Percentiles rank a stretch among this genome's conserved stretches.
phyloP scores from a whole-genome alignment of 2,888 invertebrate genomes.

The Zeuzera pyrina region DNA sequence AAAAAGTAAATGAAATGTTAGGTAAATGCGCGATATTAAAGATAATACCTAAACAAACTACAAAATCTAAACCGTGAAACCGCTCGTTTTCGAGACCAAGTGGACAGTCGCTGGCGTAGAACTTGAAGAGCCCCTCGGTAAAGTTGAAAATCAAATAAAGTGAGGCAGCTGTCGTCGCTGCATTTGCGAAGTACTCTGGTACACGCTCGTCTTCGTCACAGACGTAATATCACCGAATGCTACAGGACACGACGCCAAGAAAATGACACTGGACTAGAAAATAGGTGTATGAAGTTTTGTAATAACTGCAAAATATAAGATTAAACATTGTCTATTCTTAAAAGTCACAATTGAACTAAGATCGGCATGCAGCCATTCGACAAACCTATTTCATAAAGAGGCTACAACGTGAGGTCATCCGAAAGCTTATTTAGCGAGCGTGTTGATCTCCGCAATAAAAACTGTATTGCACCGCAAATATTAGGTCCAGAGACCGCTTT shows the following conservation, averaged over 20 bases:
- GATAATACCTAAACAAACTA: no score
- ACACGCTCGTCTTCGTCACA: conserved; percentile 47
- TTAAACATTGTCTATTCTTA: no score
- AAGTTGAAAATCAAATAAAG: conserved; percentile 61
- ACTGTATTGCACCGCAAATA: conserved; percentile 61
- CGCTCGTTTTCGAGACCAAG: no score
- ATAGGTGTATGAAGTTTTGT: no score
- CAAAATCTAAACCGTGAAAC: no score
- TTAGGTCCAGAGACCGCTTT: conserved; percentile 45
- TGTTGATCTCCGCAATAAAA: conserved; percentile 60
- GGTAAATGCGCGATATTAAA: no score
- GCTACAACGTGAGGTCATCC: conserved; percentile 25
- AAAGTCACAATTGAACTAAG: no score
- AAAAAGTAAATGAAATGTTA: no score
- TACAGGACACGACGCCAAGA: conserved; percentile 22
- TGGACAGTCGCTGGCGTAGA: conserved; percentile 43
- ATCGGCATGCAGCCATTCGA: no score
- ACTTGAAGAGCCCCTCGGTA: conserved; percentile 37
- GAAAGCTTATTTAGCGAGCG: conserved; percentile 35
- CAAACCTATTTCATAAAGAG: no score
- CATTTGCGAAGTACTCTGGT: conserved; percentile 41
- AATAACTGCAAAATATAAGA: no score
- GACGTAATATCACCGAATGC: conserved; percentile 35
- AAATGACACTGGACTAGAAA: conserved; percentile 27
- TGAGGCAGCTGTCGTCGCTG: conserved; percentile 49